phyloP scores from a whole-genome alignment of 1,140 invertebrate genomes.

The Leucophenga varia region DNA sequence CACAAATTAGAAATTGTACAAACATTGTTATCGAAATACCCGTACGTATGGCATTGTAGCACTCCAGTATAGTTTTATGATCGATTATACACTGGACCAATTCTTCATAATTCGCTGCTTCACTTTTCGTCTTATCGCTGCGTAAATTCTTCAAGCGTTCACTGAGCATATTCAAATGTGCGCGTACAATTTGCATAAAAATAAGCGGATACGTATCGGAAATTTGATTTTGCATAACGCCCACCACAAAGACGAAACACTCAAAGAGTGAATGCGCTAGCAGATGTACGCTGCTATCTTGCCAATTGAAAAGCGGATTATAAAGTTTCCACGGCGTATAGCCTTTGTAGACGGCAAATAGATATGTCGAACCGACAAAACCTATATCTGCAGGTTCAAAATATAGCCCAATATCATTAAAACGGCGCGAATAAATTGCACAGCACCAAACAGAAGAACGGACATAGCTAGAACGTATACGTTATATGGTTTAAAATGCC shows the following conservation, averaged over 20 bases:
- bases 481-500: constrained; percentile 29
- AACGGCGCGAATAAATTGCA: no score
- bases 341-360: constrained; percentile 23
- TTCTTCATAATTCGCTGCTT: constrained; percentile 33
- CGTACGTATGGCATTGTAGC: constrained; percentile 26
- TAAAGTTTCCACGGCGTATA: constrained; percentile 33
- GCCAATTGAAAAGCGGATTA: constrained; percentile 39
- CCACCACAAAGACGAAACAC: constrained; percentile 32
- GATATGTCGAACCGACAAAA: constrained; percentile 26
- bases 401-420: no score
- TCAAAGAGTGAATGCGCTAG: constrained; percentile 32
- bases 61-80: constrained; percentile 31
- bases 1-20: constrained; percentile 34
- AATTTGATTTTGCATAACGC: constrained; percentile 31
- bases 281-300: constrained; percentile 18
- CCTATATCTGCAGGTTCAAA: constrained; percentile 29
- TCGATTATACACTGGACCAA: constrained; percentile 30
- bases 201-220: constrained; percentile 33
- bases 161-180: constrained; percentile 34
- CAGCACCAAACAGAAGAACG: no score
- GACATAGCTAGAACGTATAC: no score
- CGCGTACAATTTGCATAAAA: constrained; percentile 29
- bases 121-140: constrained; percentile 16
- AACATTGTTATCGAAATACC: constrained; percentile 32
- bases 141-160: constrained; percentile 26